These are phyloP conservation scores for Phengaris arion DNA, from an alignment of 2,888 invertebrate species.

Conservation along the genomic window DNA sequence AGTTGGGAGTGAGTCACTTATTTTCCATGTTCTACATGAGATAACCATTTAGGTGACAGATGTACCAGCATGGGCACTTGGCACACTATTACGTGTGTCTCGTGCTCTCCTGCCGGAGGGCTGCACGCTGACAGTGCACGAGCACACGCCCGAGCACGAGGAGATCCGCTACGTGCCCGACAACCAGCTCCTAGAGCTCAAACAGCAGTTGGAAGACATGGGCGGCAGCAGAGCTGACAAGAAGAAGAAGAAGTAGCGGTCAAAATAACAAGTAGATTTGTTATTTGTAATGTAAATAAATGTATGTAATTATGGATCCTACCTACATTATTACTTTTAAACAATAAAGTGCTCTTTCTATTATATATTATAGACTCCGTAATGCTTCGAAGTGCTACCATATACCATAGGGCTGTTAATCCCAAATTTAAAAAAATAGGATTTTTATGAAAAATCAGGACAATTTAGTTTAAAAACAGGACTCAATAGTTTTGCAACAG, in stretches of 20 bases:
- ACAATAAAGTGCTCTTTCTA: too few relatives aligned
- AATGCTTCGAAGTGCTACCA: too few relatives aligned
- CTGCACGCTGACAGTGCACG: conserved; percentile 84
- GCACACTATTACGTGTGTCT: conserved; percentile 86
- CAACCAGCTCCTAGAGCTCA: conserved; percentile 86
- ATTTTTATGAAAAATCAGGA: too few relatives aligned
- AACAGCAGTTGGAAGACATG: conserved; percentile 85
- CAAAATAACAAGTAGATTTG: background rate
- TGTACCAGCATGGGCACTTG: conserved; percentile 81
- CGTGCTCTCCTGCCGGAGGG: conserved; percentile 89
- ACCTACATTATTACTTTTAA: too few relatives aligned
- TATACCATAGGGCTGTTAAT: too few relatives aligned
- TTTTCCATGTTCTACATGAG: background rate
- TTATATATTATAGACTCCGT: too few relatives aligned
- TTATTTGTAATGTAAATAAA: conserved; percentile 12
- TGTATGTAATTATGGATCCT: background rate
- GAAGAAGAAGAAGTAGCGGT: conserved; percentile 58
- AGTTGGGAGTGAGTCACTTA: too few relatives aligned
- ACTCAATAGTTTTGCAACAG: too few relatives aligned
- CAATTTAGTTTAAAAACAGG: too few relatives aligned
- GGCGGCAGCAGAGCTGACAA: conserved; percentile 74
- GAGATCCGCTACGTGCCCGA: conserved; percentile 90
- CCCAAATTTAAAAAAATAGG: too few relatives aligned
- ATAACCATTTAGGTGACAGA: conserved; percentile 71
- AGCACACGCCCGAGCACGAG: conserved; percentile 83